Base-by-base conservation (phyloP, 1,140 invertebrate species). In the Galendromus occidentalis region DNA sequence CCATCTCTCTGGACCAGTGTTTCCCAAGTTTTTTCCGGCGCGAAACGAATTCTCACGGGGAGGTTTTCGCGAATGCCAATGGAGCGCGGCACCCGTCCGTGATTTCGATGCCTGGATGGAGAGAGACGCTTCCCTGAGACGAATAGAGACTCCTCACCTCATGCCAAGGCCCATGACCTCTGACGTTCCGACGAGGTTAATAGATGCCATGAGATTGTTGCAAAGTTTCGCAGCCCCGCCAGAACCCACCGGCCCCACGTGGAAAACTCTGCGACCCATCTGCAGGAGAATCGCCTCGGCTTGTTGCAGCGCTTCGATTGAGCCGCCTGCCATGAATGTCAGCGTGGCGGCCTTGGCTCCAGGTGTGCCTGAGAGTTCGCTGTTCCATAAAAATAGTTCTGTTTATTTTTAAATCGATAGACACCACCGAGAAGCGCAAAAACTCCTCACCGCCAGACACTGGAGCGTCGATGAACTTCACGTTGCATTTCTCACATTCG, bases 221-320 rank as follows among this genome's bases (percentile, higher is more conserved):
- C 90, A 93, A 17, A 98, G 82, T 79, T 99, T 99, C 1, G 92
- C 92, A 0, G 88, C 88, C 77, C 94, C 88, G 5, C 95, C 95
- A 72, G 84, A 84, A 1, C 95, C 95, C 14, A 86, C 80, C 14
- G 81, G 77, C 2, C 95, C 95, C 73, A 94, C 97, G 74, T 95
- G 85, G 45, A 93, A 82, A 42, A 92, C 83, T 73, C 86, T 91
- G 64, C 86, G 84, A 0, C 95, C 95, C 90, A 98, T 95, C 28
- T 81, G 78, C 66, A 83, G 74, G 0, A 98, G 79, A 25, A 93
- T 73, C 0, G 81, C 78, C 25, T 20, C 51, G 25, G 22, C 51
- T 25, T 22, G 51, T 25, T 17, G 33, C 68, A 84, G 80, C 1
- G 68, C 44, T 74, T 80, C 73, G 82, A 80, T 7, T 80, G 76